Evolutionary conservation across 2,797 vertebrate species (phyloP).

Genomic region (Apogon hyalosoma): DNA sequence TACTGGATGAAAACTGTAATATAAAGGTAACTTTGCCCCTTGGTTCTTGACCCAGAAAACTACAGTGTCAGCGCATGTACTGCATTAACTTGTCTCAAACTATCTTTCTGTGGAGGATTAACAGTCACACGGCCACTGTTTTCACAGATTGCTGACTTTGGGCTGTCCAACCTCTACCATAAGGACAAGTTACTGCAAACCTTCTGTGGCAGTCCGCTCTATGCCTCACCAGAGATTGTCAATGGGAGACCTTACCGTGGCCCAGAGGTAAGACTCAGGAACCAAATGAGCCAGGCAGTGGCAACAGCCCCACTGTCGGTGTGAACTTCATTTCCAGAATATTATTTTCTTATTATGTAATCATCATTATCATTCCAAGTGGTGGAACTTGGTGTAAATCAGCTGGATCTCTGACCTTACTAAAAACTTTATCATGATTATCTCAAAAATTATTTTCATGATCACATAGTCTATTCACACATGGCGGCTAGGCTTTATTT

Average conservation of each 20-base stretch:
- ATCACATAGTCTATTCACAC: conserved; percentile 42
- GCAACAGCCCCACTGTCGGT: conserved; percentile 7
- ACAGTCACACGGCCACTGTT: not conserved
- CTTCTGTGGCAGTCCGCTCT: conserved; percentile 97
- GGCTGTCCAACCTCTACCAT: conserved; percentile 97
- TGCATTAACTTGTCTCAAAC: conserved; percentile 5
- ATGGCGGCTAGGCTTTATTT: conserved; percentile 55
- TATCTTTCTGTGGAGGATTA: conserved; percentile 18
- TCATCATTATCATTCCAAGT: conserved; percentile 11
- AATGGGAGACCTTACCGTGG: conserved; percentile 97
- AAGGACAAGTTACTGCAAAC: conserved; percentile 98
- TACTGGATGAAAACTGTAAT: conserved; percentile 99
- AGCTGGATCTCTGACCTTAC: conserved; percentile 15
- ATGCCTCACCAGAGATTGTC: conserved; percentile 98
- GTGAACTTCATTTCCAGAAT: conserved; percentile 11
- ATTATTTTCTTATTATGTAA: conserved; percentile 7
- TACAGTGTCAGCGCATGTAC: too few species aligned
- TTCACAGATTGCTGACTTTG: conserved; percentile 97
- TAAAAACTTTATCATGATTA: conserved; percentile 27
- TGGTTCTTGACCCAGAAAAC: conserved; percentile 1
- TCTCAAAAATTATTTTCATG: conserved; percentile 32
- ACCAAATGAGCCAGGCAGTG: conserved; percentile 9
- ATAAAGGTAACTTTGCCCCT: conserved; percentile 90
- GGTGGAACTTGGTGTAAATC: conserved; percentile 27
- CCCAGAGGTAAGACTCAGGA: conserved; percentile 89